Base-by-base conservation (phyloP, 2,113 vertebrate species). In the Cryptotis parvus region DNA sequence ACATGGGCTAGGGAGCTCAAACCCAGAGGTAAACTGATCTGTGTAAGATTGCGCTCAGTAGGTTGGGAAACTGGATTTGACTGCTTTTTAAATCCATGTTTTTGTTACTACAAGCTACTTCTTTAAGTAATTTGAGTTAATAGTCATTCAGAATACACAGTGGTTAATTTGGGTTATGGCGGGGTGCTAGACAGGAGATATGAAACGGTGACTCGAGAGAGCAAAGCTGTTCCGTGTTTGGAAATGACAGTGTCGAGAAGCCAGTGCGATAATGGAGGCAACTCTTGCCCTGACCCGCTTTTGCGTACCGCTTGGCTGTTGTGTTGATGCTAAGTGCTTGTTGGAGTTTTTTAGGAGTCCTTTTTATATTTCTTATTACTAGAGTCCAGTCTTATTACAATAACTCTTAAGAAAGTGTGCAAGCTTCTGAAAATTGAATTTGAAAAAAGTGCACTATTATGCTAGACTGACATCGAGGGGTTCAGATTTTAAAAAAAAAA, bases 281-380 rank as follows among this genome's bases (percentile, higher is more conserved):
- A 91, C 75, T 83, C 43, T 90, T 94, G 90, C 43, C 35, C 69
- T 66, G 24, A 37, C 15, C 93, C 43, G 58, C 80, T 78, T 76
- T 39, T 43, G 8, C 63, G 16, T 4, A 39, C 4, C 94, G 92
- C 78, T 92, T 94, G 74, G 58, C 79, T 94, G 78, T 90, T 70
- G 3, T 87, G 77, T 89, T 86, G 86, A 92, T 92, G 80, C 89
- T 63, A 92, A 89, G 80, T 89, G 63, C 79, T 86, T 90, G 63
- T 89, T 88, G 84, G 84, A 52, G 70, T 94, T 58, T 58, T 58
- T 58, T 58, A 75, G 91, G 92, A 91, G 69, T 41, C 31, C 52
- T 75, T 90, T 84, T 65, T 84, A 45, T 74, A 33, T 77, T 91
- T 78, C 39, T 61, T 80, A 6, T 55, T 79, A 87, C 33, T 89